Conservation (phyloP, 2,888 invertebrate genomes). For the Chelonus formosanus region DNA sequence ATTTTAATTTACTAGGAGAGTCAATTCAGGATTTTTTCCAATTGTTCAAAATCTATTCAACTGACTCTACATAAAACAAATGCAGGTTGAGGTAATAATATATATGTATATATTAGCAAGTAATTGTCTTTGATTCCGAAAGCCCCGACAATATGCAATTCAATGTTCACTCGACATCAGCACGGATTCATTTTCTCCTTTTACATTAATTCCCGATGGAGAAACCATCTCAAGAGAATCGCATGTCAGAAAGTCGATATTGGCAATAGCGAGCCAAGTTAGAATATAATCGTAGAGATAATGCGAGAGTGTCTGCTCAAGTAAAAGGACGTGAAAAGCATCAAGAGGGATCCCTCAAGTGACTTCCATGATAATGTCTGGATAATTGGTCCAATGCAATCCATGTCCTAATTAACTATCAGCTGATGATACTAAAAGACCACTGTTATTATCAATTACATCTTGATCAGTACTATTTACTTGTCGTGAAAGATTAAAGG, state of each 20-base stretch:
- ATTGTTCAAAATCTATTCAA: too few species aligned
- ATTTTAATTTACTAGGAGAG: too few species aligned
- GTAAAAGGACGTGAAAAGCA: constrained; percentile 30
- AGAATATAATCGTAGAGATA: constrained; percentile 4
- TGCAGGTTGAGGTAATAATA: background rate
- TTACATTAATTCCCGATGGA: constrained; percentile 30
- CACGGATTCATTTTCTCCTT: constrained; percentile 19
- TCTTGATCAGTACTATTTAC: too few species aligned
- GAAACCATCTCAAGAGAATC: constrained; percentile 19
- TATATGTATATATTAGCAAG: too few species aligned
- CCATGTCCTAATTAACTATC: constrained; percentile 55
- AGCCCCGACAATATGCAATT: too few species aligned
- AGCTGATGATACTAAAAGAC: constrained; percentile 55
- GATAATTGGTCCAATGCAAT: constrained; percentile 55
- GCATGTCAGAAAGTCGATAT: constrained; percentile 11
- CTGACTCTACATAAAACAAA: background rate
- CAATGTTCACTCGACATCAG: constrained; percentile 13
- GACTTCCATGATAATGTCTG: constrained; percentile 54
- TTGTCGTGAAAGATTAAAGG: too few species aligned
- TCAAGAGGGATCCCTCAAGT: constrained; percentile 51
- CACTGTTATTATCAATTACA: constrained; percentile 58
- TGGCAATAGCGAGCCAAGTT: constrained; percentile 11
- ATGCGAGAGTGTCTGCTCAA: constrained; percentile 4
- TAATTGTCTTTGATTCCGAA: too few species aligned
- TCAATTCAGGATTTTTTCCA: too few species aligned